phyloP scores from a whole-genome alignment of 1,140 invertebrate species.

The Sminthurides bifidus region DNA sequence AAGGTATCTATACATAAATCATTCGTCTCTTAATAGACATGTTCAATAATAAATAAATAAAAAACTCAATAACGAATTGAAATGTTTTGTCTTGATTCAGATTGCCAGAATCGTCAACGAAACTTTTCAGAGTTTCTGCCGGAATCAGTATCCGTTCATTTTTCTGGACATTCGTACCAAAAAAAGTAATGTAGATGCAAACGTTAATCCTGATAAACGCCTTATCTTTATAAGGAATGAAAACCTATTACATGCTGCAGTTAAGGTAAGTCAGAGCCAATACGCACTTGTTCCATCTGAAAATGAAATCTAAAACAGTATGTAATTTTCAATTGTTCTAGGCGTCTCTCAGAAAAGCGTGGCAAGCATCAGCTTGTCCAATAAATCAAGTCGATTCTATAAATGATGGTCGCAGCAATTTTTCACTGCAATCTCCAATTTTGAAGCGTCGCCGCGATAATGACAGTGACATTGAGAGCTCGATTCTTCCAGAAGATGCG shows the following conservation, averaged over 20 bases:
- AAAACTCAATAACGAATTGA: not conserved
- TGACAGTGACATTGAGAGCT: too few relatives aligned
- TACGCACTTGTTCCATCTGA: too few relatives aligned
- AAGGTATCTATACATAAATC: conserved; percentile 46
- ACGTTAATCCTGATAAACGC: conserved; percentile 95
- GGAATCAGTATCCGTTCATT: conserved; percentile 85
- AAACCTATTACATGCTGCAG: conserved; percentile 55
- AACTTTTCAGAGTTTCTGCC: conserved; percentile 80
- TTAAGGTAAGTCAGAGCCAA: conserved; percentile 16
- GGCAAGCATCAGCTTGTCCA: not conserved
- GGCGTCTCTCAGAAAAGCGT: not conserved
- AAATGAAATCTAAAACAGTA: too few relatives aligned
- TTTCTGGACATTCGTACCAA: conserved; percentile 68
- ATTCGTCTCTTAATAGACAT: not conserved
- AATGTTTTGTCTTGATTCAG: conserved; percentile 33
- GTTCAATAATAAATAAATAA: not conserved
- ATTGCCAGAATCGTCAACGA: conserved; percentile 79
- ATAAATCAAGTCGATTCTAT: too few relatives aligned
- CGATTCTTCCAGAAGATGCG: too few relatives aligned
- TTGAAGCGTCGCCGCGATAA: too few relatives aligned
- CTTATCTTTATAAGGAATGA: conserved; percentile 81
- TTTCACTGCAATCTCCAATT: too few relatives aligned
- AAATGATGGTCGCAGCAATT: too few relatives aligned
- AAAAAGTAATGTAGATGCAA: conserved; percentile 68
- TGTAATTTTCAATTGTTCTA: too few relatives aligned